These are phyloP conservation scores for Ranitomeya variabilis DNA, from an alignment of 2,113 vertebrate genomes.

Conservation along the genomic window DNA sequence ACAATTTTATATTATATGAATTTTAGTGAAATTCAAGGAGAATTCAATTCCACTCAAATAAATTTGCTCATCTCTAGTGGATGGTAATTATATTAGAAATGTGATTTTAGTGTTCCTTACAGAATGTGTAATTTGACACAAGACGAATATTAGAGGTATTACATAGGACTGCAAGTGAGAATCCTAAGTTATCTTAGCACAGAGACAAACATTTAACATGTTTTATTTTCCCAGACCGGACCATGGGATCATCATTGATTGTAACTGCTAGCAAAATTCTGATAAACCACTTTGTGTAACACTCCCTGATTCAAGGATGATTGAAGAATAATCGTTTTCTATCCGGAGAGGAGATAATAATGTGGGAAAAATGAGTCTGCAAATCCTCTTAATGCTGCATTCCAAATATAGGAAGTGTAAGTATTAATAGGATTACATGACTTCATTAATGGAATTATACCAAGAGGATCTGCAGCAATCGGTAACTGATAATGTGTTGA, in stretches of 20 bases:
- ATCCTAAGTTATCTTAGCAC: too few relatives aligned
- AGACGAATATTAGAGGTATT: too few relatives aligned
- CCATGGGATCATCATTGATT: not conserved
- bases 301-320: not conserved
- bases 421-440: constrained; percentile 43
- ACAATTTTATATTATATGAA: too few relatives aligned
- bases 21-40: too few relatives aligned
- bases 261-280: not conserved
- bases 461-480: constrained; percentile 23
- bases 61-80: too few relatives aligned
- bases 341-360: constrained; percentile 24
- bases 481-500: not conserved
- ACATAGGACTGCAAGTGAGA: too few relatives aligned
- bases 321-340: constrained; percentile 1
- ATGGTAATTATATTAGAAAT: too few relatives aligned
- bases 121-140: too few relatives aligned
- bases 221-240: not conserved
- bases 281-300: not conserved
- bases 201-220: not conserved
- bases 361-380: constrained; percentile 38
- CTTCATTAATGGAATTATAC: constrained; percentile 49
- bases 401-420: constrained; percentile 35
- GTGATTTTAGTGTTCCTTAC: too few relatives aligned
- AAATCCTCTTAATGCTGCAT: constrained; percentile 32
- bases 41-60: too few relatives aligned